Percentiles rank a stretch among this genome's conserved stretches.
Evolutionary conservation across 2,888 invertebrate genomes (phyloP).

Genomic region (Eucera pruinosa): DNA sequence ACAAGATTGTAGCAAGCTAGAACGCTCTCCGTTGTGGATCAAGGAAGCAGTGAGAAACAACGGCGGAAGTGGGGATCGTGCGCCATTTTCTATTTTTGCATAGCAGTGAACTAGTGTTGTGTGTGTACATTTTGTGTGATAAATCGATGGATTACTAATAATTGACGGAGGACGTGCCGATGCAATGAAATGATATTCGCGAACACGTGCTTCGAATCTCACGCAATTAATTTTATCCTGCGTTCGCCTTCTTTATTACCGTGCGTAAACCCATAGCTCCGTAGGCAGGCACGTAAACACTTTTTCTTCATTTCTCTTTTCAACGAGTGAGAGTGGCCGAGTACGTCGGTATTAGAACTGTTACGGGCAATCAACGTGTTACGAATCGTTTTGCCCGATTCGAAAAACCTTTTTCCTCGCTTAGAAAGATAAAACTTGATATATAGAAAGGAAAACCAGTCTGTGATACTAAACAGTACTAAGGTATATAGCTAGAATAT

Average conservation of each 20-base stretch:
- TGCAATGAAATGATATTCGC: slow-evolving; percentile 76
- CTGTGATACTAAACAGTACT: slow-evolving; percentile 82
- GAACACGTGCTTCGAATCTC: slow-evolving; percentile 72
- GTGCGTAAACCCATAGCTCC: slow-evolving; percentile 56
- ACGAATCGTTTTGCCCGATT: slow-evolving; percentile 40
- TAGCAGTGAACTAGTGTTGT: slow-evolving; percentile 82
- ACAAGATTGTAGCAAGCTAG: slow-evolving; percentile 46
- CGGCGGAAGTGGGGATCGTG: slow-evolving; percentile 76
- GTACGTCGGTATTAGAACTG: slow-evolving; percentile 39
- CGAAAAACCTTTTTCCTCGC: slow-evolving; percentile 45
- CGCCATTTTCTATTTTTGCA: slow-evolving; percentile 84
- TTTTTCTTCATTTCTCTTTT: slow-evolving; percentile 66
- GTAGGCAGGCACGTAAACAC: slow-evolving; percentile 70
- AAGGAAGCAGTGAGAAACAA: slow-evolving; percentile 78
- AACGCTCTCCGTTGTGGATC: slow-evolving; percentile 69
- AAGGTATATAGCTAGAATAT: slow-evolving; percentile 74
- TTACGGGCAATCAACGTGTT: slow-evolving; percentile 31
- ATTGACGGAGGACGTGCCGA: slow-evolving; percentile 56
- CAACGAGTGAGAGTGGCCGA: slow-evolving; percentile 60
- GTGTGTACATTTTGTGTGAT: slow-evolving; percentile 81
- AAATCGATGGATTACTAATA: slow-evolving; percentile 72
- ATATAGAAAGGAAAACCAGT: slow-evolving; percentile 74
- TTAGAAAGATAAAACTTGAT: slow-evolving; percentile 52
- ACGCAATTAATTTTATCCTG: slow-evolving; percentile 60
- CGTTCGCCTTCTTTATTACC: slow-evolving; percentile 52